Conservation (phyloP, 30 jellyfish, hydroid and myxozoan genomes). For the Hydractinia echinata region DNA sequence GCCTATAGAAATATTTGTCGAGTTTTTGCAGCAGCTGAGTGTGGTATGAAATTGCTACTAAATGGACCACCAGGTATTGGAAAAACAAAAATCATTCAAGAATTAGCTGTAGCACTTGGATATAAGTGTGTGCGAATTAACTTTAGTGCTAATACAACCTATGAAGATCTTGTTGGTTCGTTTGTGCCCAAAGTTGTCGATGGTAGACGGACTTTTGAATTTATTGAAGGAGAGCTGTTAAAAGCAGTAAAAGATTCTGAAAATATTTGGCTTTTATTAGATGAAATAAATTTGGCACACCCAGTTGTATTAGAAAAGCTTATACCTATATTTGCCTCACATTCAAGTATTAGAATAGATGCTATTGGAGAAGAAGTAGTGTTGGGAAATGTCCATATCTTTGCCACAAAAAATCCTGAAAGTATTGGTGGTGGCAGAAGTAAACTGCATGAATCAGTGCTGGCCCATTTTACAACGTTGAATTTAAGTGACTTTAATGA, state of each 20-base stretch:
- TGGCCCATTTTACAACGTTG: slow-evolving; percentile 4
- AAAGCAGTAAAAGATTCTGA: neutral
- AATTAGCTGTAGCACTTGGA: slow-evolving; percentile 5
- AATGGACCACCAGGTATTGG: slow-evolving; percentile 30
- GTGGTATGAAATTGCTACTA: neutral
- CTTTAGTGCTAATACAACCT: slow-evolving; percentile 12
- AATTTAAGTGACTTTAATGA: neutral
- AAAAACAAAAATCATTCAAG: slow-evolving; percentile 14
- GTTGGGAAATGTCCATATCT: neutral
- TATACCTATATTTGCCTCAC: slow-evolving; percentile 18
- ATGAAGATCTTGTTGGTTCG: slow-evolving; percentile 21
- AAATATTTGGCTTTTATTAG: slow-evolving; percentile 1
- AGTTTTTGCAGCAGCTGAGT: slow-evolving; percentile 11
- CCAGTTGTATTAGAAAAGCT: slow-evolving; percentile 13
- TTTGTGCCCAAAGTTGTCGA: slow-evolving; percentile 11
- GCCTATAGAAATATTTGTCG: slow-evolving; percentile 10
- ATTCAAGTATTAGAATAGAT: neutral
- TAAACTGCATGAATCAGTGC: neutral
- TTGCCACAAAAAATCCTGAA: slow-evolving; percentile 28
- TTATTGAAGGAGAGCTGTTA: slow-evolving; percentile 5
- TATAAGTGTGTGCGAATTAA: slow-evolving; percentile 7
- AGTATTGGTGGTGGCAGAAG: slow-evolving; percentile 22
- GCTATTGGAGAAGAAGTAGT: slow-evolving; percentile 10
- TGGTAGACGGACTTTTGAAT: slow-evolving; percentile 2
- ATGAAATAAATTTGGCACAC: slow-evolving; percentile 21